These are phyloP conservation scores for Mystacornis crossleyi DNA, from an alignment of 2,113 vertebrate genomes.

Conservation along the genomic window DNA sequence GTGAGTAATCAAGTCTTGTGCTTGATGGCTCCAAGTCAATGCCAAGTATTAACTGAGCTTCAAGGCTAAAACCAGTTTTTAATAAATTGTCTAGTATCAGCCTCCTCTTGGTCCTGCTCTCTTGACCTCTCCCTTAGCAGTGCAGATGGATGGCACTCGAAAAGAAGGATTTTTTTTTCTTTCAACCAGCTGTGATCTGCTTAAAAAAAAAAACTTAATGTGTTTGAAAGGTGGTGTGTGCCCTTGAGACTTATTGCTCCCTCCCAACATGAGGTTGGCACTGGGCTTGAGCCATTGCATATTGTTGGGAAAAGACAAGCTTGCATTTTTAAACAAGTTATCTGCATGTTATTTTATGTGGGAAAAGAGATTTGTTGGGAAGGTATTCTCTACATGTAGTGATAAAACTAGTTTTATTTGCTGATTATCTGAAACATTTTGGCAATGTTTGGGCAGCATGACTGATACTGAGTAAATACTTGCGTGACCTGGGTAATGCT, in stretches of 20 bases:
- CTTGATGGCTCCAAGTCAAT: neutral
- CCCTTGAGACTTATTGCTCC: neutral
- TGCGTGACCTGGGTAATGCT: neutral
- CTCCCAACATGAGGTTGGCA: neutral
- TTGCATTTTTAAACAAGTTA: neutral
- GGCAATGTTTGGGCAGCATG: neutral
- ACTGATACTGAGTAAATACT: neutral
- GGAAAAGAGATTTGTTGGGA: neutral
- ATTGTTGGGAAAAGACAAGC: neutral
- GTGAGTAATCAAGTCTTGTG: neutral
- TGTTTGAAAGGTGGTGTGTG: neutral
- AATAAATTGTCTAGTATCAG: neutral
- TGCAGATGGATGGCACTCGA: neutral
- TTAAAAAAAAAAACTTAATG: neutral
- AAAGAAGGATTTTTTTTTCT: neutral
- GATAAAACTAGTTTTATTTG: neutral
- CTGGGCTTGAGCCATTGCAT: neutral
- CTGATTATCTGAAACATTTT: neutral
- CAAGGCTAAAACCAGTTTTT: neutral
- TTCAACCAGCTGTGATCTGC: neutral
- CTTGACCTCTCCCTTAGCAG: neutral
- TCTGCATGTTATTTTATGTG: rapidly evolving
- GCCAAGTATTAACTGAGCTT: neutral
- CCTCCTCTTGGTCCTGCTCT: neutral
- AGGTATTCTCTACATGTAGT: neutral